A percentile compares a stretch with the other conserved stretches of the same genome.
These are phyloP conservation scores for Brachycybe producta DNA, from an alignment of 2,888 invertebrate species.

Conservation along the genomic window DNA sequence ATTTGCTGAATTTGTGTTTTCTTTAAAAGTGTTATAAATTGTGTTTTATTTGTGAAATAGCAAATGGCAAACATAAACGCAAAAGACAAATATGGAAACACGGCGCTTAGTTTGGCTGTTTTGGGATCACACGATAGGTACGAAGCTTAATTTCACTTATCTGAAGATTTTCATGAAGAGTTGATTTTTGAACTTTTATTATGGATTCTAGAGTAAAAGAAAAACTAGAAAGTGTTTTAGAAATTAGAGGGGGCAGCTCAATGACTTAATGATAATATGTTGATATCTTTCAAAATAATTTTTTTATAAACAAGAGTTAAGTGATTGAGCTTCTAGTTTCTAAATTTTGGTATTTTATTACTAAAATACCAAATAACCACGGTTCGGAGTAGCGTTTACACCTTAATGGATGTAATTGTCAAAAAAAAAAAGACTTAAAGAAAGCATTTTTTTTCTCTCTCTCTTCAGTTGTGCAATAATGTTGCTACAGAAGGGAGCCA, in stretches of 20 bases:
- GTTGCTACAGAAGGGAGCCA: constrained; percentile 33
- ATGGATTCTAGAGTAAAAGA: no score
- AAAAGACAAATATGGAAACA: constrained; percentile 35
- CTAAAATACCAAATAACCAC: no score
- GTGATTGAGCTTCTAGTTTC: no score
- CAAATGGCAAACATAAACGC: constrained; percentile 28
- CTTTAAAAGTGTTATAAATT: constrained; percentile 6
- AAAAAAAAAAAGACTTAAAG: no score
- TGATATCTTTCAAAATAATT: no score
- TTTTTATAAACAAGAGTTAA: no score
- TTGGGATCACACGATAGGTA: constrained; percentile 35
- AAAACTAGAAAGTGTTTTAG: no score
- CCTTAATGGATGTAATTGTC: no score
- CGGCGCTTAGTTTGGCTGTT: constrained; percentile 37
- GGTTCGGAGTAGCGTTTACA: no score
- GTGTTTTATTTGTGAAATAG: constrained; percentile 20
- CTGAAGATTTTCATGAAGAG: constrained; percentile 12
- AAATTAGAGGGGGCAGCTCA: no score
- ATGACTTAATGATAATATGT: no score
- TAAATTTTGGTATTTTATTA: no score
- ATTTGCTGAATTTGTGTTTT: neutral
- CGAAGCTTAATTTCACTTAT: constrained; percentile 12
- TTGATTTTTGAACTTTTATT: neutral
- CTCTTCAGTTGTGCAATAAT: constrained; percentile 33
- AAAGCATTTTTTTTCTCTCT: constrained; percentile 3